These are phyloP conservation scores for Spialia ferax DNA, from an alignment of 2,888 invertebrate species.

Conservation along the genomic window DNA sequence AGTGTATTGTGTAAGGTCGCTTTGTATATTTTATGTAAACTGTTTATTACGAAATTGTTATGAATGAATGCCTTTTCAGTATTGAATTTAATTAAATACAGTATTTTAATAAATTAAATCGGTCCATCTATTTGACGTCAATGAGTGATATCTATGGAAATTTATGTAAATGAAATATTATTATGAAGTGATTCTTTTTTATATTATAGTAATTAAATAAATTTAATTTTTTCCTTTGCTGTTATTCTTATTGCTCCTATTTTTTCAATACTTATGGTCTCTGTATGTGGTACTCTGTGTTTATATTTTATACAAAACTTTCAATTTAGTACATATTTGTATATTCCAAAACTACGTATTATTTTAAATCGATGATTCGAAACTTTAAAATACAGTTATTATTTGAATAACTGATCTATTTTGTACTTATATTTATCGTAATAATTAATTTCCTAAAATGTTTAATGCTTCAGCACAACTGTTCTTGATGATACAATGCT, in stretches of 20 bases:
- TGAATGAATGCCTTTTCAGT: constrained; percentile 32
- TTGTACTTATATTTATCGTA: background rate
- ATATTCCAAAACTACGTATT: too few species aligned
- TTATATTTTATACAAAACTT: too few species aligned
- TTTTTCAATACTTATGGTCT: background rate
- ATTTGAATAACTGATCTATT: background rate
- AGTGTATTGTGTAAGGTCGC: constrained; percentile 13
- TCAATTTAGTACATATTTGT: too few species aligned
- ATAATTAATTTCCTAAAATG: too few species aligned
- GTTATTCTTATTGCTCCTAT: background rate
- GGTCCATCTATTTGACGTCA: constrained; percentile 40
- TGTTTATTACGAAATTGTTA: constrained; percentile 5
- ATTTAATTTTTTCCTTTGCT: background rate
- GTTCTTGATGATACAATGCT: background rate
- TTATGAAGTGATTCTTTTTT: background rate
- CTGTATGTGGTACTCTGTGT: too few species aligned
- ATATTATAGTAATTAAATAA: background rate
- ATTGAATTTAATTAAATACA: constrained; percentile 30
- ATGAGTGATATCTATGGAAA: constrained; percentile 28
- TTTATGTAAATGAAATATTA: background rate
- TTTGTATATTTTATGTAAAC: constrained; percentile 21
- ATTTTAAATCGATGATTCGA: too few species aligned
- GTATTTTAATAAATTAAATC: constrained; percentile 31
- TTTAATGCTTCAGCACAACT: too few species aligned
- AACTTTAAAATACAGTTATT: too few species aligned